Conservation (phyloP, 2,888 invertebrate species). For the Mesorhabditis belari region DNA sequence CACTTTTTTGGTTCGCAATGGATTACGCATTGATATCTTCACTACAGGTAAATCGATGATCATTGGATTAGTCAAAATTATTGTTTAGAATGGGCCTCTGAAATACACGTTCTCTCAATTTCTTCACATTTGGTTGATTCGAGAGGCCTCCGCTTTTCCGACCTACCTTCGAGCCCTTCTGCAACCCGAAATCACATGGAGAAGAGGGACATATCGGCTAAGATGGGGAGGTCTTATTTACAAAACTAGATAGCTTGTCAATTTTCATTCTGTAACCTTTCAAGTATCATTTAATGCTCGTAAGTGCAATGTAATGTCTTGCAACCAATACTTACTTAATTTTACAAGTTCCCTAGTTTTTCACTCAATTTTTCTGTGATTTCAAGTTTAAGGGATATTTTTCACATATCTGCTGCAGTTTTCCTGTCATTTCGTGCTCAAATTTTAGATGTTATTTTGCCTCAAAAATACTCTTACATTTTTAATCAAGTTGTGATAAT, state of each 20-base stretch:
- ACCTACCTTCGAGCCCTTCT: conserved; percentile 78
- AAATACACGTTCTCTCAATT: conserved; percentile 92
- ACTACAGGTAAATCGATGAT: conserved; percentile 65
- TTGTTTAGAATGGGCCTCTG: conserved; percentile 61
- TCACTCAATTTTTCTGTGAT: background rate
- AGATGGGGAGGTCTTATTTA: conserved; percentile 76
- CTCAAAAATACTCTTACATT: too few relatives aligned
- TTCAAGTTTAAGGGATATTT: background rate
- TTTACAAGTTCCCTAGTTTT: background rate
- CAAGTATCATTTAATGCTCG: background rate
- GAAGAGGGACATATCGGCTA: conserved; percentile 75
- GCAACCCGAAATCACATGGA: conserved; percentile 84
- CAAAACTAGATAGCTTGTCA: background rate
- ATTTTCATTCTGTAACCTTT: background rate
- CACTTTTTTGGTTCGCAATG: conserved; percentile 85
- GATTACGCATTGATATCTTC: conserved; percentile 86
- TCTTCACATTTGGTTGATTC: conserved; percentile 85
- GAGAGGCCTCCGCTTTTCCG: conserved; percentile 80
- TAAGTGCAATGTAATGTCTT: background rate
- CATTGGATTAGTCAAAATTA: background rate
- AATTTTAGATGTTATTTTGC: too few relatives aligned
- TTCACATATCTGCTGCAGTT: background rate
- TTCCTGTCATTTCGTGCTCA: background rate
- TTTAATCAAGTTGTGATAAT: too few relatives aligned
- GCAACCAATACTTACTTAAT: background rate